Conservation (phyloP, 2,113 vertebrate genomes). For the Lampris megalopsis region DNA sequence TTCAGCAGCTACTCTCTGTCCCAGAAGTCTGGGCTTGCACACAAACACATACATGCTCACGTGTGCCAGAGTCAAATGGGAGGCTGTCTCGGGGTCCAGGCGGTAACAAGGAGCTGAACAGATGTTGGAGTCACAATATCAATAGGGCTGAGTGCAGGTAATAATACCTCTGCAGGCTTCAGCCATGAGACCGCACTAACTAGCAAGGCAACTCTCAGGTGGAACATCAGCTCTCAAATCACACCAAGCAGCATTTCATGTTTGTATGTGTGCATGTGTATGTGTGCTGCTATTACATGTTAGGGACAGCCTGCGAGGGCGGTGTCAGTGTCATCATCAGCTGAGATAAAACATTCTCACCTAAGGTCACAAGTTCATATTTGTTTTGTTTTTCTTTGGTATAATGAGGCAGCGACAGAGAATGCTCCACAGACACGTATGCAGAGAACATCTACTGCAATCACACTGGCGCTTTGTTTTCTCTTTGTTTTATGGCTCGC, state of each 20-base stretch:
- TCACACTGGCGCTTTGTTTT: conserved; percentile 76
- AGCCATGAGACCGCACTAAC: conserved; percentile 72
- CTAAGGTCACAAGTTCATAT: conserved; percentile 76
- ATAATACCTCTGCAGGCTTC: conserved; percentile 74
- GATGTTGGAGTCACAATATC: conserved; percentile 78
- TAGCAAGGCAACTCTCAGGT: conserved; percentile 76
- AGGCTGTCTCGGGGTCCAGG: conserved; percentile 53
- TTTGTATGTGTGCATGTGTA: conserved; percentile 17
- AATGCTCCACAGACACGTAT: conserved; percentile 67
- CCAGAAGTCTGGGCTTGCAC: conserved; percentile 57
- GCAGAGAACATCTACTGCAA: conserved; percentile 65
- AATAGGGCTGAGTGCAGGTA: conserved; percentile 73
- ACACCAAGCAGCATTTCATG: conserved; percentile 40
- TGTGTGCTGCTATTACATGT: conserved; percentile 61
- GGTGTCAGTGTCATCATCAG: conserved; percentile 67
- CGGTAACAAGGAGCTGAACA: conserved; percentile 79
- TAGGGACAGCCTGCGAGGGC: conserved; percentile 36
- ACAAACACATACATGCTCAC: conserved; percentile 20
- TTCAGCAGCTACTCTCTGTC: conserved; percentile 60
- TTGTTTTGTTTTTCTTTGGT: conserved; percentile 50
- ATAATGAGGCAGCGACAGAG: conserved; percentile 72
- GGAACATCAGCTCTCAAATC: conserved; percentile 77
- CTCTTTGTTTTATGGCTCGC: conserved; percentile 71
- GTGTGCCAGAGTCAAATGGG: conserved; percentile 58
- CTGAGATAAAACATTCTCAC: conserved; percentile 66